These are phyloP conservation scores for Drosophila gunungcola DNA, from an alignment of 1,140 invertebrate species.

Conservation along the genomic window DNA sequence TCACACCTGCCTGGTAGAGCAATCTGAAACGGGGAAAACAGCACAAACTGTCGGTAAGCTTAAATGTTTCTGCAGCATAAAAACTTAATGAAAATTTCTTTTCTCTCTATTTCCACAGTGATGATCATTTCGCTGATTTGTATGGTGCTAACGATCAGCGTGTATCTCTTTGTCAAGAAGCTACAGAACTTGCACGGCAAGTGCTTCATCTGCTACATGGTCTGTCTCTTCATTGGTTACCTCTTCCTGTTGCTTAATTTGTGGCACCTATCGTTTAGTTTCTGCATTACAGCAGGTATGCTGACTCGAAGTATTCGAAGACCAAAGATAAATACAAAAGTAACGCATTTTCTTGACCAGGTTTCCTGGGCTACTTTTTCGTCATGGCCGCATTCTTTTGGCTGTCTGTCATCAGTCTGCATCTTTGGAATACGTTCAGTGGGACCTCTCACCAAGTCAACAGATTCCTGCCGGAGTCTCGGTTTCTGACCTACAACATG, in stretches of 20 bases:
- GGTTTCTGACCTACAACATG: constrained; percentile 88
- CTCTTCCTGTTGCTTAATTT: constrained; percentile 86
- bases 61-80: too few relatives aligned
- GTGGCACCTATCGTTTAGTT: not conserved
- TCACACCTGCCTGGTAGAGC: constrained; percentile 25
- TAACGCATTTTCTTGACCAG: constrained; percentile 47
- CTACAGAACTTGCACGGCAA: constrained; percentile 90
- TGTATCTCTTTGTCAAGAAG: constrained; percentile 89
- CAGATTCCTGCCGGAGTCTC: constrained; percentile 58
- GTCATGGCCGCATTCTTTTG: constrained; percentile 91
- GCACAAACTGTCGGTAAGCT: constrained; percentile 20
- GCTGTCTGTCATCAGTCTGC: constrained; percentile 91
- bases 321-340: too few relatives aligned
- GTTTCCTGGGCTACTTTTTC: constrained; percentile 89
- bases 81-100: not conserved
- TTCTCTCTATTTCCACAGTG: constrained; percentile 82
- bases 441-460: constrained; percentile 67
- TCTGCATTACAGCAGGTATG: constrained; percentile 11
- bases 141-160: constrained; percentile 88
- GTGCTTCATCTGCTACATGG: constrained; percentile 90
- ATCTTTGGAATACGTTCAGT: constrained; percentile 90
- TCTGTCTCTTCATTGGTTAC: constrained; percentile 87
- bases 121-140: constrained; percentile 89
- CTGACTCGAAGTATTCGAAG: too few relatives aligned
- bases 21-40: not conserved